These are phyloP conservation scores for Stichodactyla mertensii DNA, from an alignment of 64 coral and sea anemone species.

Conservation along the genomic window DNA sequence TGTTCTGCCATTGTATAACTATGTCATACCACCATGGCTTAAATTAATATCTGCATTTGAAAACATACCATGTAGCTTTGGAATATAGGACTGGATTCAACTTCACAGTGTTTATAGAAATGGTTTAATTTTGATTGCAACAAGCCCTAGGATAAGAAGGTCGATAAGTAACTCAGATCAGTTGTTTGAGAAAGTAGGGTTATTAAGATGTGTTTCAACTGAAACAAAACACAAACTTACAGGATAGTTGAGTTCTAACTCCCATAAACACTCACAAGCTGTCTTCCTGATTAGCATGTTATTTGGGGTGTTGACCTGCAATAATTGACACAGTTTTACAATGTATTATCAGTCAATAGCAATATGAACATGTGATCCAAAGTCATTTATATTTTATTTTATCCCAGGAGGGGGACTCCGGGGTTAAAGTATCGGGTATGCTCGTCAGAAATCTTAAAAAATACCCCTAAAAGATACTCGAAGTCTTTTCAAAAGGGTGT, in stretches of 20 bases:
- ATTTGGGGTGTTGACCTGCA: constrained; percentile 61
- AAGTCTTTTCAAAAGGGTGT: too few species aligned
- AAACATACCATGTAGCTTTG: constrained; percentile 85
- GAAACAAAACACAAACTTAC: constrained; percentile 28
- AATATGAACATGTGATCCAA: not conserved
- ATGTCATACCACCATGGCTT: too few species aligned
- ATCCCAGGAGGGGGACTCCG: too few species aligned
- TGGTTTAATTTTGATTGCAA: constrained; percentile 78
- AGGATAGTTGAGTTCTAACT: constrained; percentile 88
- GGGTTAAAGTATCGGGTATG: too few species aligned
- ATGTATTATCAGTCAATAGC: not conserved
- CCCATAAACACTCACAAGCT: constrained; percentile 96
- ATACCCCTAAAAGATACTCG: too few species aligned
- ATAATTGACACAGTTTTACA: not conserved
- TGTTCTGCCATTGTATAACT: too few species aligned
- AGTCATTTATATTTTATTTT: too few species aligned
- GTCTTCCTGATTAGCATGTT: constrained; percentile 76
- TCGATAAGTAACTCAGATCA: not conserved
- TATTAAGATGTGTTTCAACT: not conserved
- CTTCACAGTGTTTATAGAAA: constrained; percentile 72
- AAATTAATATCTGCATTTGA: not conserved
- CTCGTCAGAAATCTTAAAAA: too few species aligned
- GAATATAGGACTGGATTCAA: constrained; percentile 70
- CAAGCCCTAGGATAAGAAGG: constrained; percentile 50
- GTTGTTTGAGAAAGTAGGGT: not conserved